Conservation (phyloP, 2,888 invertebrate genomes). For the Linnaemya vulpina region DNA sequence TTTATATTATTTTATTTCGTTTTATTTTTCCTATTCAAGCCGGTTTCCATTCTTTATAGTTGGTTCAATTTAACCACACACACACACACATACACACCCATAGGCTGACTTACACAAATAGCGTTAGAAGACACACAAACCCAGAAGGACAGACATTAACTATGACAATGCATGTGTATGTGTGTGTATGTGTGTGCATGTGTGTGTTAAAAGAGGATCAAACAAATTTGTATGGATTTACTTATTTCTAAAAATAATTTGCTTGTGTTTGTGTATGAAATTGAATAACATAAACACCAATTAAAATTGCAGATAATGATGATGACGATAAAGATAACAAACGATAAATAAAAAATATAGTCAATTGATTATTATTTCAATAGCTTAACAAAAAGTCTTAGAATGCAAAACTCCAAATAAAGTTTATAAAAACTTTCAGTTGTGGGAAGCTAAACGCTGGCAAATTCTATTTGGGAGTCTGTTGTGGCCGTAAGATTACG, state of each 20-base stretch:
- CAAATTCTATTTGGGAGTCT: too few relatives aligned
- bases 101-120: conserved; percentile 18
- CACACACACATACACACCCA: conserved; percentile 35
- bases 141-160: not conserved
- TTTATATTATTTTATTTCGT: conserved; percentile 34
- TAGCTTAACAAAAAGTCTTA: not conserved
- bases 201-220: conserved; percentile 16
- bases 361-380: not conserved
- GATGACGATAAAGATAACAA: conserved; percentile 10
- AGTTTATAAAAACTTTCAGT: too few relatives aligned
- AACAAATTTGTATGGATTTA: conserved; percentile 38
- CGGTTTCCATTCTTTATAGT: not conserved
- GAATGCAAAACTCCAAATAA: too few relatives aligned
- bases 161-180: not conserved
- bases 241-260: not conserved
- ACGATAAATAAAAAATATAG: conserved; percentile 13
- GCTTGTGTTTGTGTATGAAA: not conserved
- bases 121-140: not conserved
- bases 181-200: not conserved
- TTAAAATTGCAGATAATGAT: conserved; percentile 23
- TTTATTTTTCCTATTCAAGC: conserved; percentile 18
- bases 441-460: too few relatives aligned
- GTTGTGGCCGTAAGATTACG: too few relatives aligned
- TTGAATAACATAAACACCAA: conserved; percentile 4
- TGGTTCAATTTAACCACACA: conserved; percentile 46